Conservation (phyloP, 35 echinoderm and acorn worm species). For the Lytechinus variegatus region DNA sequence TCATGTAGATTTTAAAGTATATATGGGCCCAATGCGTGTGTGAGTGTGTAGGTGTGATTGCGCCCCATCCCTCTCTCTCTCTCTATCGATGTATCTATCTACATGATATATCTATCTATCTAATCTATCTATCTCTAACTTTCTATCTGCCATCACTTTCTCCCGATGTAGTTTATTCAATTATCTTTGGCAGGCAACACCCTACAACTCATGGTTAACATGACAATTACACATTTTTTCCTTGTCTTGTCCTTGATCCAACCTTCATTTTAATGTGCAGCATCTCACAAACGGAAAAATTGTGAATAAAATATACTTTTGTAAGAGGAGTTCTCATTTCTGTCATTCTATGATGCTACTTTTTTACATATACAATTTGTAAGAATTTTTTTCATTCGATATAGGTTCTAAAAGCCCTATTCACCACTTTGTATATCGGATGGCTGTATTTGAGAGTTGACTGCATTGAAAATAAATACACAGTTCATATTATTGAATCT, state of each 20-base stretch:
- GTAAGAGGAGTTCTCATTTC: no score
- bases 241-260: background rate
- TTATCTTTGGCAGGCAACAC: no score
- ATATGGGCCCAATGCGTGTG: no score
- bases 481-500: background rate
- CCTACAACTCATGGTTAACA: background rate
- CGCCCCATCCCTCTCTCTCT: background rate
- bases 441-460: background rate
- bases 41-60: no score
- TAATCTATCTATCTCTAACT: background rate
- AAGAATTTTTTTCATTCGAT: no score
- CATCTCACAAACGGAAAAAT: no score
- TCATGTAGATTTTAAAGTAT: no score
- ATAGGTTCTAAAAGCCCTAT: background rate
- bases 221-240: background rate
- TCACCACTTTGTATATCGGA: background rate
- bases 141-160: background rate
- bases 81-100: background rate
- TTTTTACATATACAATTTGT: no score
- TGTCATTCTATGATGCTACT: no score
- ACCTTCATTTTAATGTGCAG: background rate
- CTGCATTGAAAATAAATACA: background rate
- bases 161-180: no score
- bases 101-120: background rate
- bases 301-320: no score